Evolutionary conservation across 2,113 vertebrate species (phyloP), one percentile per base, ranked within the genome.

Genomic region (Upupa epops): DNA sequence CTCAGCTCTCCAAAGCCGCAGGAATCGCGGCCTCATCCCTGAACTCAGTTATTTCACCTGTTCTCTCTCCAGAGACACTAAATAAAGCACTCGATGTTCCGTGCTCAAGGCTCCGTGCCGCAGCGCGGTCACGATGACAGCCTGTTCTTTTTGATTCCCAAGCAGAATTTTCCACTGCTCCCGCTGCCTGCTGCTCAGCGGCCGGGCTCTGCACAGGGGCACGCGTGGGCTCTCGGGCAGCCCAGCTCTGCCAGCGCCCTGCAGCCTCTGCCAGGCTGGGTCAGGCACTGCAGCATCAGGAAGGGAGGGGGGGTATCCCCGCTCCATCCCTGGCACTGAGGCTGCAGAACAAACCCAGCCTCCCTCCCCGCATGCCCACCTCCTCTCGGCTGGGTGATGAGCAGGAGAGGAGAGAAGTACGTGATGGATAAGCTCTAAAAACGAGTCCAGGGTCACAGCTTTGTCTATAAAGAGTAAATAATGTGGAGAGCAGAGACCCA

Each of bases 391-490:
- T 15, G 5, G 9, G 13, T 15, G 49, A 26, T 2, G 54, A 66
- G 48, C 5, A 2, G 72, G 66, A 93, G 59, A 71, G 77, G 51
- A 79, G 61, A 83, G 86, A 31, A 70, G 56, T 69, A 17, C 34
- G 16, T 80, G 92, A 93, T 78, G 61, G 89, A 94, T 90, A 91
- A 79, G 81, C 89, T 92, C 63, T 78, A 68, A 61, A 83, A 79
- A 65, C 52, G 58, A 87, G 59, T 55, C 73, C 90, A 87, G 81
- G 88, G 85, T 78, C 90, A 93, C 36, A 70, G 88, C 88, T 87
- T 85, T 86, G 68, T 86, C 75, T 90, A 93, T 88, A 94, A 94
- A 75, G 78, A 93, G 88, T 92, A 91, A 94, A 94, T 83, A 83
- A 88, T 37, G 79, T 32, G 54, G 59, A 78, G 92, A 92, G 78